Conservation (phyloP, 1,140 invertebrate genomes). For the Chironomus tepperi region DNA sequence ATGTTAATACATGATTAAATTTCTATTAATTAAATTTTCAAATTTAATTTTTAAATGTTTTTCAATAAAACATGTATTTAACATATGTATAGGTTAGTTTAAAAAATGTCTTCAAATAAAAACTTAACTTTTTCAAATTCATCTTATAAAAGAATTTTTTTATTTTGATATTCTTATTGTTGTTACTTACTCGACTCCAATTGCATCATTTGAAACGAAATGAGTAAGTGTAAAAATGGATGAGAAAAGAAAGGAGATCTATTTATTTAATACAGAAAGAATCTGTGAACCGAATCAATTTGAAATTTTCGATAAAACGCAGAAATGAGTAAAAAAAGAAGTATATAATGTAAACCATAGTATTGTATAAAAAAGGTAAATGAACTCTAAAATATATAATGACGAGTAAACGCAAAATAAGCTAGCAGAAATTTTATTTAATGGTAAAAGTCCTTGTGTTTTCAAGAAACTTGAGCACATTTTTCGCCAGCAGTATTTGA, state of each 20-base stretch:
- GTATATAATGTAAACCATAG: neutral
- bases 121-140: no score
- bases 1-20: no score
- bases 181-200: neutral
- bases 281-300: neutral
- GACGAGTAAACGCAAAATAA: neutral
- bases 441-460: neutral
- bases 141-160: no score
- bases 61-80: neutral
- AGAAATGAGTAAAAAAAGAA: neutral
- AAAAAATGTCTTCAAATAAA: no score
- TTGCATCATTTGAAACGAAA: neutral
- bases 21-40: no score
- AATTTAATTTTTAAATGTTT: no score
- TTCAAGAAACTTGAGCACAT: no score
- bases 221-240: neutral
- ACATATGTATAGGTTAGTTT: no score
- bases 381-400: no score
- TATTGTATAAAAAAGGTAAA: neutral
- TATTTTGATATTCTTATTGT: no score
- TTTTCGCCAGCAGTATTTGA: no score
- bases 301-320: neutral
- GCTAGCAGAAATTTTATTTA: neutral
- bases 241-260: neutral
- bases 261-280: neutral